Evolutionary conservation across 1,140 invertebrate species (phyloP).

Genomic region (Cyclargus thomasi): DNA sequence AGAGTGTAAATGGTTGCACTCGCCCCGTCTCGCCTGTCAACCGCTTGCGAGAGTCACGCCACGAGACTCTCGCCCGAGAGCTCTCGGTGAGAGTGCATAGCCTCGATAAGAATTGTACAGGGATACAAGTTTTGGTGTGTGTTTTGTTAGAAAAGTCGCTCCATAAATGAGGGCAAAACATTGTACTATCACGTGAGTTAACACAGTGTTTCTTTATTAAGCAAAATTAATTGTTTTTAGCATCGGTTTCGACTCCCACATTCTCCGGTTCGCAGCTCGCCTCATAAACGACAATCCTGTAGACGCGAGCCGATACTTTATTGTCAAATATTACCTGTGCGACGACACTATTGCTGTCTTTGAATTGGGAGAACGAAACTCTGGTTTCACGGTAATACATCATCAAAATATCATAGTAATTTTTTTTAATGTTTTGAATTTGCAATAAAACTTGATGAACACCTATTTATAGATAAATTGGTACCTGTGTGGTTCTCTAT

Average conservation of each 20-base stretch:
- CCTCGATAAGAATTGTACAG: too few species aligned
- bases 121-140: too few species aligned
- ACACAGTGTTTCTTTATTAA: neutral
- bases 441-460: too few species aligned
- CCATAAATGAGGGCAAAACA: neutral
- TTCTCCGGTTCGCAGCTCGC: conserved; percentile 86
- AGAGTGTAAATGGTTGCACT: too few species aligned
- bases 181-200: neutral
- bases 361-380: conserved; percentile 84
- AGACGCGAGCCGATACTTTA: conserved; percentile 83
- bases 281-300: conserved; percentile 83
- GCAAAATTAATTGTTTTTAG: conserved; percentile 45
- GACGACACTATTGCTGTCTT: conserved; percentile 90
- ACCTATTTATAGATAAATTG: too few species aligned
- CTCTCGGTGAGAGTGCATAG: too few species aligned
- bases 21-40: too few species aligned
- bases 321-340: conserved; percentile 87
- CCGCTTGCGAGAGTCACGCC: too few species aligned
- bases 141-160: neutral
- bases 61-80: too few species aligned
- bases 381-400: conserved; percentile 73
- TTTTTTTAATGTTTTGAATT: too few species aligned
- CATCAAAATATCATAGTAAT: too few species aligned
- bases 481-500: too few species aligned
- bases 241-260: conserved; percentile 82